phyloP scores from a whole-genome alignment of 2,797 vertebrate species.

The Naso thynnoides region DNA sequence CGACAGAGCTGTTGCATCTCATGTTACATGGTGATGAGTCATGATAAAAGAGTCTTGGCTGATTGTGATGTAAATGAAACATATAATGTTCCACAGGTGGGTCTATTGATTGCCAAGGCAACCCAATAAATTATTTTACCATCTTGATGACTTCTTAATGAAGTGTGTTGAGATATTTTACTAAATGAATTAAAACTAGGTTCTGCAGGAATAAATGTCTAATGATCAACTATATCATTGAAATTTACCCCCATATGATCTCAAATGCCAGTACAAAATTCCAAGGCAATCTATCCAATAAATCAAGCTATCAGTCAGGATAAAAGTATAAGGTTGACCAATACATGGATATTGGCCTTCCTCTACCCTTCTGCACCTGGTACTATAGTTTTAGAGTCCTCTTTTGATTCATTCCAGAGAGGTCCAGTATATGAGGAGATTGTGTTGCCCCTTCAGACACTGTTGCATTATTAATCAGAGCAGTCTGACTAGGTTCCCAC shows the following conservation, averaged over 20 bases:
- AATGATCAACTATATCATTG: neutral
- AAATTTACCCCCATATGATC: neutral
- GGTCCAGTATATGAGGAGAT: slow-evolving; percentile 42
- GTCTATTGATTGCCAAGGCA: neutral
- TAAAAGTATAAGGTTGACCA: neutral
- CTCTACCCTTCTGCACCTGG: no score
- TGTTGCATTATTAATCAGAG: slow-evolving; percentile 71
- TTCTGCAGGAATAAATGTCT: neutral
- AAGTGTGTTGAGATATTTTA: neutral
- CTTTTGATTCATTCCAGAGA: slow-evolving; percentile 44
- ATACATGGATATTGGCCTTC: no score
- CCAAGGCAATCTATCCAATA: neutral
- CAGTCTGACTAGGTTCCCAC: slow-evolving; percentile 59
- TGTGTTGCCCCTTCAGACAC: slow-evolving; percentile 68
- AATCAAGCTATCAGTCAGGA: neutral
- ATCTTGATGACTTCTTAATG: neutral
- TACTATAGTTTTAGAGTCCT: slow-evolving; percentile 22
- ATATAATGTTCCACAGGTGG: no score
- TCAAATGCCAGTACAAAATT: neutral
- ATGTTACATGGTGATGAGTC: slow-evolving; percentile 1
- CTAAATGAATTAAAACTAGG: neutral
- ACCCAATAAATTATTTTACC: slow-evolving; percentile 1
- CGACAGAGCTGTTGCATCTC: neutral
- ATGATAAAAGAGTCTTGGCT: neutral
- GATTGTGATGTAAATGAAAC: slow-evolving; percentile 1